These are phyloP conservation scores for Orchestes rusci DNA, from an alignment of 2,888 invertebrate species.

Conservation along the genomic window DNA sequence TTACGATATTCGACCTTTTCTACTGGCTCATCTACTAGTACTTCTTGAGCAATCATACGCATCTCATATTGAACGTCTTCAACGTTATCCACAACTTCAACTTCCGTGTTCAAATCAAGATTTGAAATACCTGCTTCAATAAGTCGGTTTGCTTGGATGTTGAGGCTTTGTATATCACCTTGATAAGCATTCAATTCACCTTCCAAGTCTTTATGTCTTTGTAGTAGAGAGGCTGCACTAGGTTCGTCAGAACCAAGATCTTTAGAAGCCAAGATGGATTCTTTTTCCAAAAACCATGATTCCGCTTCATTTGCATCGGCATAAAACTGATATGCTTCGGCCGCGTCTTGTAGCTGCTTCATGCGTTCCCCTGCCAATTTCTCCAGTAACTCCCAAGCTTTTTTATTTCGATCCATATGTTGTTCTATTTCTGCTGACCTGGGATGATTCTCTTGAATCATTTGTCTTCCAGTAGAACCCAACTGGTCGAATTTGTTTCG, in stretches of 20 bases:
- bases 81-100: constrained; percentile 53
- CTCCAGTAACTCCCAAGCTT: constrained; percentile 86
- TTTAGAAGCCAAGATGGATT: constrained; percentile 78
- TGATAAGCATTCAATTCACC: constrained; percentile 84
- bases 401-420: constrained; percentile 68
- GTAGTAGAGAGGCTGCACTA: constrained; percentile 79
- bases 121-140: constrained; percentile 68
- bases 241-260: constrained; percentile 92
- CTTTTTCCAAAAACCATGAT: constrained; percentile 95
- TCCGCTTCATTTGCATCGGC: constrained; percentile 97
- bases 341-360: constrained; percentile 76
- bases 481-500: constrained; percentile 65
- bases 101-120: constrained; percentile 57
- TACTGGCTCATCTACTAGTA: constrained; percentile 86
- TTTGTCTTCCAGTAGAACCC: constrained; percentile 52
- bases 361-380: constrained; percentile 68
- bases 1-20: constrained; percentile 78
- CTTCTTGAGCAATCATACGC: constrained; percentile 76
- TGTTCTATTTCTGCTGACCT: constrained; percentile 74
- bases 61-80: constrained; percentile 55
- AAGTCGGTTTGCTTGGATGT: constrained; percentile 70
- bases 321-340: constrained; percentile 94
- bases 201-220: constrained; percentile 78
- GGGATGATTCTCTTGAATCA: constrained; percentile 77
- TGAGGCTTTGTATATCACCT: constrained; percentile 72